Evolutionary conservation across 2,113 vertebrate species (phyloP).

Genomic region (Oreochromis tanganicae): DNA sequence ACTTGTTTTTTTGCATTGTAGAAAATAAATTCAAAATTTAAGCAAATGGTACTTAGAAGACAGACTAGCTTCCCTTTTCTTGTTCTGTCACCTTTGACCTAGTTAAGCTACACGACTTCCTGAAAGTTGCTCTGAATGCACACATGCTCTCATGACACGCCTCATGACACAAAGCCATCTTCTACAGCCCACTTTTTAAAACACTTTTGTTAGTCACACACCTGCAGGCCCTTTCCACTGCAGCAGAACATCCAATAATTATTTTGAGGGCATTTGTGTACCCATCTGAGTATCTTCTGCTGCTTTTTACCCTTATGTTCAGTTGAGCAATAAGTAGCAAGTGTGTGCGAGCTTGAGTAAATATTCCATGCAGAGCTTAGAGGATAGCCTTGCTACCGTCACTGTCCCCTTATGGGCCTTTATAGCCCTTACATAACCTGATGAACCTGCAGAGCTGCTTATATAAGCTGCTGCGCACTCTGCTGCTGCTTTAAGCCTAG

Average conservation of each 20-base stretch:
- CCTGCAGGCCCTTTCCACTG: neutral
- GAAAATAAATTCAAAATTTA: neutral
- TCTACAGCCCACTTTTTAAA: neutral
- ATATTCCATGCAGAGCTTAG: neutral
- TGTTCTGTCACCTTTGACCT: slow-evolving; percentile 63
- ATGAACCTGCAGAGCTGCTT: slow-evolving; percentile 42
- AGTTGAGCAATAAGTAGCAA: neutral
- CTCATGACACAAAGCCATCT: neutral
- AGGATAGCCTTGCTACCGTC: neutral
- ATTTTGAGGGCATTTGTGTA: neutral
- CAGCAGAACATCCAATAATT: neutral
- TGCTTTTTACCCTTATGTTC: neutral
- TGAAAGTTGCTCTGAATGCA: neutral
- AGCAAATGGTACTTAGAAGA: neutral
- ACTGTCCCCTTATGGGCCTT: slow-evolving; percentile 2
- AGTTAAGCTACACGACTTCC: slow-evolving; percentile 7
- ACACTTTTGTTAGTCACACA: neutral
- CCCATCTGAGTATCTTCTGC: neutral
- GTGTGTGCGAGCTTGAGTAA: neutral
- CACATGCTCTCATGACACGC: neutral
- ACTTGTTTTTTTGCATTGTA: neutral
- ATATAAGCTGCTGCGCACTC: slow-evolving; percentile 50
- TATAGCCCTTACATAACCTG: slow-evolving; percentile 52
- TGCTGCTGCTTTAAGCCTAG: slow-evolving; percentile 21
- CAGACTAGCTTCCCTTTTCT: neutral